A percentile compares a stretch with the other conserved stretches of the same genome.
Evolutionary conservation across 2,113 vertebrate species (phyloP).

Genomic region (Ranitomeya variabilis): DNA sequence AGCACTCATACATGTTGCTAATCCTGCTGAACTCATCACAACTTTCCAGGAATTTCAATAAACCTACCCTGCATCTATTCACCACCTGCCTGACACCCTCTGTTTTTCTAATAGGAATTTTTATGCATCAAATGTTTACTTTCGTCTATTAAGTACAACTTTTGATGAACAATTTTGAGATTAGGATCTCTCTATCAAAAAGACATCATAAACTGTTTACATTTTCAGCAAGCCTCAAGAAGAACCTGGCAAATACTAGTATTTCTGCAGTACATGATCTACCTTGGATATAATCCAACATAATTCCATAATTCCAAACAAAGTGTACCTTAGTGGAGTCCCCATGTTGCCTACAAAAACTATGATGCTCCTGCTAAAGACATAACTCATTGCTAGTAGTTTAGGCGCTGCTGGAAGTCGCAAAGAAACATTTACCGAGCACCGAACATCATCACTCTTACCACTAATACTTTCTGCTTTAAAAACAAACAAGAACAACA

Average conservation of each 20-base stretch:
- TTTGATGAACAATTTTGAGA: background rate
- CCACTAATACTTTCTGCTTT: conserved; percentile 15
- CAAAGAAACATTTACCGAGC: background rate
- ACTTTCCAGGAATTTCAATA: background rate
- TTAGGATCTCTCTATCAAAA: background rate
- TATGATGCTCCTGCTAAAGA: background rate
- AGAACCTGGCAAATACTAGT: background rate
- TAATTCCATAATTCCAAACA: background rate
- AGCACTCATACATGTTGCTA: background rate
- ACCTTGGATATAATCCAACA: background rate
- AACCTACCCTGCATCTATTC: background rate
- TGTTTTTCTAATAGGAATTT: background rate
- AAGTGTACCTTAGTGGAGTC: background rate
- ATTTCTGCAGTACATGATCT: background rate
- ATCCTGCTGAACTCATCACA: background rate
- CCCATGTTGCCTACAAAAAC: fast-evolving
- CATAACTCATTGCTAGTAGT: background rate
- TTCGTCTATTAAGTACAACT: no score
- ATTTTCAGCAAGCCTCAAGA: background rate
- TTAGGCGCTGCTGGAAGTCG: background rate
- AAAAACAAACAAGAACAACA: conserved; percentile 26
- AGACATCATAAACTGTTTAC: background rate
- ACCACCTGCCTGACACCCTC: no score
- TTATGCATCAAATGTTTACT: background rate
- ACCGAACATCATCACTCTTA: background rate